phyloP scores from a whole-genome alignment of 1,140 invertebrate species.

The Holcopasites calliopsidis region DNA sequence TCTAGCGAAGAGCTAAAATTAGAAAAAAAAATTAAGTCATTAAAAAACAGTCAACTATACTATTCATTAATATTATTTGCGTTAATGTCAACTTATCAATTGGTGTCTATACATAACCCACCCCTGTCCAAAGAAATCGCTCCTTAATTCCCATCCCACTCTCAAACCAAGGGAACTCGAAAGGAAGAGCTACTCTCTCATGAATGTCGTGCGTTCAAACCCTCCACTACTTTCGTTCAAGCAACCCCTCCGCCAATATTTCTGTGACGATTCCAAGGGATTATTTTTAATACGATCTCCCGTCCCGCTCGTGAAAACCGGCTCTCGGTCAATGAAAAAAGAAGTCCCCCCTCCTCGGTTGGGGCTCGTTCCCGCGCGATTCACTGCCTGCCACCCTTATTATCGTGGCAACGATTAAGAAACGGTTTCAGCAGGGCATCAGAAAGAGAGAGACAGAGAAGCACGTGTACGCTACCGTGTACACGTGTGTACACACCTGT shows the following conservation, averaged over 20 bases:
- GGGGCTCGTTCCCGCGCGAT: background rate
- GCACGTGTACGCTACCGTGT: slow-evolving; percentile 1
- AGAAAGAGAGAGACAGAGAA: too few relatives aligned
- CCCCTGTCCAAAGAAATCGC: too few relatives aligned
- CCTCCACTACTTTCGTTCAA: background rate
- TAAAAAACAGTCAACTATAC: too few relatives aligned
- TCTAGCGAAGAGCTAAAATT: too few relatives aligned
- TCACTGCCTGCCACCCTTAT: slow-evolving; percentile 14
- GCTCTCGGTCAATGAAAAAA: slow-evolving; percentile 18
- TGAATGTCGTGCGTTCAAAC: too few relatives aligned
- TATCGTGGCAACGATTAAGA: slow-evolving; percentile 15
- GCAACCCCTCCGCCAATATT: background rate
- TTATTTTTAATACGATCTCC: background rate
- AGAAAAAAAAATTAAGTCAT: too few relatives aligned
- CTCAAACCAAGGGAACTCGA: too few relatives aligned
- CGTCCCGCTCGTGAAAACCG: background rate
- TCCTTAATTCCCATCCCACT: too few relatives aligned
- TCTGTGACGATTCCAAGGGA: background rate
- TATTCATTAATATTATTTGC: too few relatives aligned
- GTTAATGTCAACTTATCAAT: too few relatives aligned
- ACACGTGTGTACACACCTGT: background rate
- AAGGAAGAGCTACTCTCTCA: background rate
- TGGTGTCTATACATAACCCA: too few relatives aligned
- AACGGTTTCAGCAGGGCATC: background rate
- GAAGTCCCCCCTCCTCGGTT: background rate